Evolutionary conservation across 2,797 vertebrate genomes (phyloP), one percentile per base, ranked within the genome.

Genomic region (Trachurus trachurus): DNA sequence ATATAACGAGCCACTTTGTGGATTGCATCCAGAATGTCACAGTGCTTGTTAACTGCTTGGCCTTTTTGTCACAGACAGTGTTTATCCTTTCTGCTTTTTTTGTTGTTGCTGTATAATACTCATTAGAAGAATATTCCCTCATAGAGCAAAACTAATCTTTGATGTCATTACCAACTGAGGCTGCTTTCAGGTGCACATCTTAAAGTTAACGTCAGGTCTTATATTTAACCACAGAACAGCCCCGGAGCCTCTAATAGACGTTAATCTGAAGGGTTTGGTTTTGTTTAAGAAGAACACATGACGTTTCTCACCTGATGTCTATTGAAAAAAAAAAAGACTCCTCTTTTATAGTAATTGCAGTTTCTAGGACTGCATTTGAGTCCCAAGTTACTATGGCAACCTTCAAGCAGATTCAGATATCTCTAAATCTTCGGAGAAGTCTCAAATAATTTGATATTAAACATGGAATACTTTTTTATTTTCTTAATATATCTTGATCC

Each of bases 1-100:
- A 89, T 87, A 84, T 88, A 91, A 91, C 81, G 84, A 93, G 89
- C 81, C 90, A 89, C 89, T 90, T 91, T 90, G 89, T 92, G 91
- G 87, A 90, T 87, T 76, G 80, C 80, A 83, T 92, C 88, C 91
- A 91, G 89, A 93, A 90, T 88, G 88, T 92, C 86, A 91, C 86
- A 88, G 82, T 86, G 91, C 89, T 92, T 88, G 90, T 89, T 89
- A 92, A 88, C 89, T 86, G 84, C 86, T 86, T 83, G 87, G 83
- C 84, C 87, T 78, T 91, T 91, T 86, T 88, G 85, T 89, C 86
- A 86, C 84, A 69, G 83, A 75, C 83, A 52, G 49, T 76, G 63
- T 89, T 89, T 81, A 74, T 87, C 74, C 67, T 53, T 56, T 21
- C 39, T 42, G 17, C 47, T 40, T 21, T 65, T 76, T 78, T 5